Conservation (phyloP, 2,888 invertebrate species). For the Polymixis lichenea region DNA sequence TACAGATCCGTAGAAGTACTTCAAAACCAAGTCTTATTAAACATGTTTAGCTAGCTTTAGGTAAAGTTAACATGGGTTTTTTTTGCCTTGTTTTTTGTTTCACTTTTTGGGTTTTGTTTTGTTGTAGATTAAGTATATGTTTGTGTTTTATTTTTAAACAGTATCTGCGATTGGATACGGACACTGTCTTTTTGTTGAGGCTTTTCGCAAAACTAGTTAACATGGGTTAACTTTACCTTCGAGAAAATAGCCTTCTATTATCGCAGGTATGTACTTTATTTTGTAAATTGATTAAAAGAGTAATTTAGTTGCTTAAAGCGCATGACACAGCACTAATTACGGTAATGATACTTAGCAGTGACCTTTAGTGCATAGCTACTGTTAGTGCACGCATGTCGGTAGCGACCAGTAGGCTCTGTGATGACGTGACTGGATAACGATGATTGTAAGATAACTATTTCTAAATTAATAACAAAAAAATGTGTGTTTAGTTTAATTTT, state of each 20-base stretch:
- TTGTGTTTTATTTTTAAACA: no score
- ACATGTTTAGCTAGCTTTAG: no score
- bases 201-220: no score
- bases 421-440: not conserved
- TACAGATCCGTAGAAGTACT: no score
- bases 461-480: conserved; percentile 13
- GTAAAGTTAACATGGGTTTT: no score
- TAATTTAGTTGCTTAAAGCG: conserved; percentile 7
- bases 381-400: conserved; percentile 29
- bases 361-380: conserved; percentile 41
- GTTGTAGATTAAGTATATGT: no score
- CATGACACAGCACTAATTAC: conserved; percentile 30
- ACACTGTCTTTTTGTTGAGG: no score
- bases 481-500: not conserved
- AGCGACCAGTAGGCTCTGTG: conserved; percentile 2
- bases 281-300: conserved; percentile 33
- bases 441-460: not conserved
- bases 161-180: no score
- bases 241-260: not conserved
- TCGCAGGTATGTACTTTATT: not conserved
- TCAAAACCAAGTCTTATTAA: not conserved
- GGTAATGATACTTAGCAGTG: conserved; percentile 30
- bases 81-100: no score
- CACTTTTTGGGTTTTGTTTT: no score
- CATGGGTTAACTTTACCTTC: no score